A percentile compares a stretch with the other conserved stretches of the same genome.
Evolutionary conservation across 2,113 vertebrate species (phyloP).

Genomic region (Procapra przewalskii): DNA sequence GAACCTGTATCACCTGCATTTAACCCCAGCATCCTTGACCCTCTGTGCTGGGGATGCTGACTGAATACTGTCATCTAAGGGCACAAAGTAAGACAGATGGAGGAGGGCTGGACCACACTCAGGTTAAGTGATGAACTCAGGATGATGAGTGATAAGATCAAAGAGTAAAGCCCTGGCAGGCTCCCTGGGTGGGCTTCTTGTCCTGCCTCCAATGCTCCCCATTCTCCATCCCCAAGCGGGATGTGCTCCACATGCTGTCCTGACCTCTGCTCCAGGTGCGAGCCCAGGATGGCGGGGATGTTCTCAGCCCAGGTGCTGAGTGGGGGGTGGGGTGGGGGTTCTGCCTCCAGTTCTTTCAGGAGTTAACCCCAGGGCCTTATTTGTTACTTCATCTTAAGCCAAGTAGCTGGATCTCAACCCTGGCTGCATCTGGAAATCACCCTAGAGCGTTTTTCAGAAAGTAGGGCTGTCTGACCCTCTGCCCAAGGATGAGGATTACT

Average conservation of each 20-base stretch:
- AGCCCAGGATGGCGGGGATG: not conserved
- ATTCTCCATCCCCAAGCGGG: not conserved
- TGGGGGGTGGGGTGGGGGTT: not conserved
- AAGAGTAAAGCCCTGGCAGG: not conserved
- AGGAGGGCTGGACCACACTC: fast-evolving
- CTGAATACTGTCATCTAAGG: not conserved
- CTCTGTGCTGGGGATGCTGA: not conserved
- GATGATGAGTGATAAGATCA: not conserved
- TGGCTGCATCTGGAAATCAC: not conserved
- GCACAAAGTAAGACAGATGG: not conserved
- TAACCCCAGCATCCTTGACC: fast-evolving
- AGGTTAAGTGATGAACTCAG: not conserved
- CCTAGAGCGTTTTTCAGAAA: not conserved
- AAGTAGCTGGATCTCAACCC: not conserved
- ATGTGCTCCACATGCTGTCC: fast-evolving
- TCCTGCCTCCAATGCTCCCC: not conserved
- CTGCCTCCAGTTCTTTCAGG: not conserved
- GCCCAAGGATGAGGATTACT: fast-evolving
- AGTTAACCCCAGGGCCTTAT: not conserved
- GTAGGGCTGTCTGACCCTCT: fast-evolving
- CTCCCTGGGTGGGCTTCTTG: not conserved
- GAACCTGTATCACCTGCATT: fast-evolving
- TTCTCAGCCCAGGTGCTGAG: not conserved
- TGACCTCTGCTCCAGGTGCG: not conserved
- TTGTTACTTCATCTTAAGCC: not conserved